These are phyloP conservation scores for Drosophila lacicola DNA, from an alignment of 2,888 invertebrate species.

Conservation along the genomic window DNA sequence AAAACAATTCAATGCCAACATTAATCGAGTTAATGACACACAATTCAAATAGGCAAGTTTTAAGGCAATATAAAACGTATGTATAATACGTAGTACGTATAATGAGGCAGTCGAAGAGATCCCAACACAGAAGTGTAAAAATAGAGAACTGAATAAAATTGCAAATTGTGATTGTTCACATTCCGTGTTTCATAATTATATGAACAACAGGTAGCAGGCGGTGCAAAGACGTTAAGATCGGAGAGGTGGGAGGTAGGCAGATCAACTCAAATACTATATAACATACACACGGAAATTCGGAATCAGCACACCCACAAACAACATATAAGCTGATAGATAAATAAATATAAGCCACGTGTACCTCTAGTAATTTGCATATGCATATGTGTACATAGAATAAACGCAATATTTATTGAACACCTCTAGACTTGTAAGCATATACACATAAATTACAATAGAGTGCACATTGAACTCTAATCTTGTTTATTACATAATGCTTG, in stretches of 20 bases:
- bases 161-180: slow-evolving; percentile 37
- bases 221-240: background rate
- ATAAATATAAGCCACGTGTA: slow-evolving; percentile 35
- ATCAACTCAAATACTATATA: slow-evolving; percentile 2
- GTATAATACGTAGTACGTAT: slow-evolving; percentile 8
- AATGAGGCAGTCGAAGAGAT: slow-evolving; percentile 6
- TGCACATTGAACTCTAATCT: slow-evolving; percentile 9
- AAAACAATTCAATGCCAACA: slow-evolving; percentile 71
- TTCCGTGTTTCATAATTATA: slow-evolving; percentile 18
- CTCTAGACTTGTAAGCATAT: slow-evolving; percentile 6
- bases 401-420: slow-evolving; percentile 3
- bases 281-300: slow-evolving; percentile 30
- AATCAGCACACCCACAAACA: slow-evolving; percentile 8
- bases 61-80: slow-evolving; percentile 7
- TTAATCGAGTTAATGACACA: slow-evolving; percentile 43
- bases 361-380: slow-evolving; percentile 27
- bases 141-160: slow-evolving; percentile 20
- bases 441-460: slow-evolving; percentile 8
- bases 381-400: slow-evolving; percentile 7
- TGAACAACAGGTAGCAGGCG: slow-evolving; percentile 33
- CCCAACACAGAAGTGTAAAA: background rate
- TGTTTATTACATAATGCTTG: background rate
- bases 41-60: slow-evolving; percentile 26
- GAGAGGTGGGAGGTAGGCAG: background rate
- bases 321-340: slow-evolving; percentile 18